Evolutionary conservation across 2,113 vertebrate species (phyloP).

Genomic region (Paratilapia polleni): DNA sequence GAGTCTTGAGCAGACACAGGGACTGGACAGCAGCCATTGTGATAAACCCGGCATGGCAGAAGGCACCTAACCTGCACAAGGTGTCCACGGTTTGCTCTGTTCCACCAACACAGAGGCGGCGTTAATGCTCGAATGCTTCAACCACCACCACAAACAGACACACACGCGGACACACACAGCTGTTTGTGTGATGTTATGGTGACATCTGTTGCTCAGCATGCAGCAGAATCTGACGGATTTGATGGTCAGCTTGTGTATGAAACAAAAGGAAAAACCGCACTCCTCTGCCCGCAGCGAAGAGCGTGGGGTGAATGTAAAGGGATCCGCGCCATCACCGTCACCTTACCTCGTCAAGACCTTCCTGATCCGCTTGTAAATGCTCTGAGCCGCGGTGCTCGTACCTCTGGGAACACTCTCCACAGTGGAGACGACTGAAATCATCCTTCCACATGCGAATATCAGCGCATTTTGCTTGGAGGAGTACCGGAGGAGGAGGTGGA

Average conservation of each 20-base stretch:
- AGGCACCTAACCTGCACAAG: background rate
- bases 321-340: background rate
- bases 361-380: slow-evolving; percentile 46
- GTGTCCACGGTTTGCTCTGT: background rate
- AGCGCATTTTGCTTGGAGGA: slow-evolving; percentile 32
- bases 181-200: background rate
- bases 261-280: background rate
- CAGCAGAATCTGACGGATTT: background rate
- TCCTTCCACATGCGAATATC: slow-evolving; percentile 21
- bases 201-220: slow-evolving; percentile 36
- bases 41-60: background rate
- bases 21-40: slow-evolving; percentile 20
- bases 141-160: background rate
- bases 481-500: background rate
- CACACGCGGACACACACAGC: background rate
- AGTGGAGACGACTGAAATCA: slow-evolving; percentile 63
- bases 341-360: slow-evolving; percentile 57
- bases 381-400: slow-evolving; percentile 26
- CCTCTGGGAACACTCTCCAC: slow-evolving; percentile 50
- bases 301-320: background rate
- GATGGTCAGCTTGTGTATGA: background rate
- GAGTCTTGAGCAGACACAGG: background rate
- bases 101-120: background rate
- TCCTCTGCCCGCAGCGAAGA: background rate
- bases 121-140: background rate